These are phyloP conservation scores for Pogonocherus hispidulus DNA, from an alignment of 2,888 invertebrate genomes.

Conservation along the genomic window DNA sequence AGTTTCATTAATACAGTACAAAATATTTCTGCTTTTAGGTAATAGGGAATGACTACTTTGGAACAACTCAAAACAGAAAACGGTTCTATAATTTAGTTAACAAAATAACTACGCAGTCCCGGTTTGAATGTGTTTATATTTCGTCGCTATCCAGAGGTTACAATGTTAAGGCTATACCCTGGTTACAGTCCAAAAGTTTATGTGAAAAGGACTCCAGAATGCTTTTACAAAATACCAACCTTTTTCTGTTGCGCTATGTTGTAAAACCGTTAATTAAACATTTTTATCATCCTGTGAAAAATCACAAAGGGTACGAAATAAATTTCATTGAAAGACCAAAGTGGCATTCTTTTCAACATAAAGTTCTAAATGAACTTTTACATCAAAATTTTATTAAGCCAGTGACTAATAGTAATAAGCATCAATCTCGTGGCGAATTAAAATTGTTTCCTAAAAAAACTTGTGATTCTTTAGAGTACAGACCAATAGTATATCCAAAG, in stretches of 20 bases:
- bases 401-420: neutral
- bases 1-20: too few relatives aligned
- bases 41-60: constrained; percentile 29
- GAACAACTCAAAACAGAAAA: constrained; percentile 30
- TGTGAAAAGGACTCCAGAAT: constrained; percentile 19
- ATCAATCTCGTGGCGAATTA: constrained; percentile 42
- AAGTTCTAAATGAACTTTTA: constrained; percentile 21
- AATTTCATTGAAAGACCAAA: constrained; percentile 42
- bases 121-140: constrained; percentile 45
- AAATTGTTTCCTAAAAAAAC: constrained; percentile 48
- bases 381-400: neutral
- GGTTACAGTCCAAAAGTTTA: constrained; percentile 36
- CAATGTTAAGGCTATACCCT: constrained; percentile 39
- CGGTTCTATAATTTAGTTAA: constrained; percentile 35
- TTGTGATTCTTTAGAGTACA: constrained; percentile 36
- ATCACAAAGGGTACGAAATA: constrained; percentile 40
- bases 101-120: constrained; percentile 48
- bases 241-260: constrained; percentile 44
- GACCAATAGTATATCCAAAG: constrained; percentile 45
- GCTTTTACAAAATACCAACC: constrained; percentile 34
- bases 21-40: too few relatives aligned
- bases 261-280: constrained; percentile 50
- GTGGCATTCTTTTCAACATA: constrained; percentile 43
- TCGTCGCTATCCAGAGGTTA: constrained; percentile 41
- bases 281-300: constrained; percentile 45